Conservation (phyloP, 2,888 invertebrate species). For the Ichneumoninae sp. region DNA sequence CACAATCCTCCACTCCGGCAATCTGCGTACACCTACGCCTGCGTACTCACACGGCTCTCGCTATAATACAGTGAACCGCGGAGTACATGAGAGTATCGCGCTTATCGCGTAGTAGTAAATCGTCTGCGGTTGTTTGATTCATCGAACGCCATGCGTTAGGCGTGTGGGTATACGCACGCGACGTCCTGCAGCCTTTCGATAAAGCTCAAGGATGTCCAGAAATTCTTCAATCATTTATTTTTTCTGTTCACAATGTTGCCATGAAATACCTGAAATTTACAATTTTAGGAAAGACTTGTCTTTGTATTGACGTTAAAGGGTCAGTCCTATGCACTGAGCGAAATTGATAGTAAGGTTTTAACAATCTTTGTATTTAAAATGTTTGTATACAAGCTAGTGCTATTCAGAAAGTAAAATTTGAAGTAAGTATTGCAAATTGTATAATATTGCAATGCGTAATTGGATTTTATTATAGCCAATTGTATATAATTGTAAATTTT, state of each 20-base stretch:
- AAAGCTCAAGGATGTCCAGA: background rate
- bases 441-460: no score
- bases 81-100: constrained; percentile 12
- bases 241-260: background rate
- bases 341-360: background rate
- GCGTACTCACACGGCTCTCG: background rate
- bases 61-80: constrained; percentile 7
- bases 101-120: constrained; percentile 42
- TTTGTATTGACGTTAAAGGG: background rate
- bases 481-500: no score
- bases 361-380: no score
- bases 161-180: background rate
- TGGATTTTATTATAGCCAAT: no score
- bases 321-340: background rate
- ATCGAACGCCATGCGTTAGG: constrained; percentile 8
- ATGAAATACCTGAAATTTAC: background rate
- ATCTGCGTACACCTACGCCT: constrained; percentile 3
- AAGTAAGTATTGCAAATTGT: no score
- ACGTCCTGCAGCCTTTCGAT: background rate
- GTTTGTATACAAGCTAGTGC: no score
- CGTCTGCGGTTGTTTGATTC: constrained; percentile 28
- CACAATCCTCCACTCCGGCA: background rate
- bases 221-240: background rate
- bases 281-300: background rate
- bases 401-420: no score